Evolutionary conservation across 2,113 vertebrate genomes (phyloP), one percentile per base, ranked within the genome.

Genomic region (Mixornis gularis): DNA sequence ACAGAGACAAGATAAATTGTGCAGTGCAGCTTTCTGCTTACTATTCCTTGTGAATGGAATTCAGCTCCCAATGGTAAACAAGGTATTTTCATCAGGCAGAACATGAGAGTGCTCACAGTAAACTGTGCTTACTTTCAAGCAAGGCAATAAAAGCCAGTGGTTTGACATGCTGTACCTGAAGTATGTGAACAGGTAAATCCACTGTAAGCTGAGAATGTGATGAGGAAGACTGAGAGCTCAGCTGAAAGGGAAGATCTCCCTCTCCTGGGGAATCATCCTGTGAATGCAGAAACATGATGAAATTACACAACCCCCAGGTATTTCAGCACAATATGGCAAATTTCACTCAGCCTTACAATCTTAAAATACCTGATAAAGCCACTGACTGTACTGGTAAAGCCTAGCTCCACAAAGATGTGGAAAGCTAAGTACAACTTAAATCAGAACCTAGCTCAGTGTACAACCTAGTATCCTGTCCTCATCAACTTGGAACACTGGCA

Each of bases 121-220:
- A 74, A 64, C 12, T 64, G 5, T n/a, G n/a, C 53, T 89, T 48
- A 15, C 43, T 72, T 66, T 49, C 48, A 65, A 93, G 46, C 32
- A 44, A 58, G n/a, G 44, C 46, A 92, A 82, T 64, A 81, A 63
- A 74, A 76, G 22, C 27, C 36, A 59, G 29, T 0, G 4, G 6
- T 16, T 36, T 62, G 48, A 81, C 32, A 34, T 27, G 65, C 29
- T 85, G 58, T 92, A 99, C 99, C 98, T 99, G 99, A 90, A 99
- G 97, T 80, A 99, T 98, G 91, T 98, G 98, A 97, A 99, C 98
- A 6, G 99, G 99, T 83, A 99, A 94, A 94, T 99, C 98, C 12
- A 98, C 97, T 3, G 99, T 98, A 52, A 99, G 98, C 97, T 98
- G 98, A 26, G 99, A 97, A 90, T 98, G 98, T 26, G 98, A 98